These are phyloP conservation scores for Holothuria leucospilota DNA, from an alignment of 53 echinoderm and acorn worm genomes.

Conservation along the genomic window DNA sequence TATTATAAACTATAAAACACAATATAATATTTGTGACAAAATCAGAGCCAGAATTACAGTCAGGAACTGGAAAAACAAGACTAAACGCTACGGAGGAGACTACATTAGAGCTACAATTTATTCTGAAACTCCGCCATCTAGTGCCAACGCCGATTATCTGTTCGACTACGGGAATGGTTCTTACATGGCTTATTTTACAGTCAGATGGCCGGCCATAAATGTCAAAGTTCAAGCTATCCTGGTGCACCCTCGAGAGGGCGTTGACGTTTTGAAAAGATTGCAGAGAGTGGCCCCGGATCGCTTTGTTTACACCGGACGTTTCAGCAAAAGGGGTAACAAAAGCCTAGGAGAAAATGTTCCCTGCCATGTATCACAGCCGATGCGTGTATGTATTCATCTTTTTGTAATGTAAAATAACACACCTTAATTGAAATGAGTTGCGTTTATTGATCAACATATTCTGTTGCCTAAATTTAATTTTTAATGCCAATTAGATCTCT, in stretches of 20 bases:
- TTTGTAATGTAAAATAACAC: too few species aligned
- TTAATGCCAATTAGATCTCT: too few species aligned
- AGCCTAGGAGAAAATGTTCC: slow-evolving; percentile 10
- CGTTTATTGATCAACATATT: too few species aligned
- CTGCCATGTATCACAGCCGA: slow-evolving; percentile 28
- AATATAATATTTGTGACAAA: slow-evolving; percentile 60
- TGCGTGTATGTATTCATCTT: not conserved
- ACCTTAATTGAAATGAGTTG: too few species aligned
- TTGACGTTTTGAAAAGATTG: slow-evolving; percentile 53
- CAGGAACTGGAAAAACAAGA: slow-evolving; percentile 38
- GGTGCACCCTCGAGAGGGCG: slow-evolving; percentile 72
- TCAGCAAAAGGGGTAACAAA: slow-evolving; percentile 21
- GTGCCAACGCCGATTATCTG: slow-evolving; percentile 57
- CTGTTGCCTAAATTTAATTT: too few species aligned
- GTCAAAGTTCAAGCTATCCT: slow-evolving; percentile 60
- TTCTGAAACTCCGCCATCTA: slow-evolving; percentile 26
- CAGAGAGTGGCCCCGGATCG: slow-evolving; percentile 50
- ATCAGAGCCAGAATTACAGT: slow-evolving; percentile 58
- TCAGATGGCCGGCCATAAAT: slow-evolving; percentile 63
- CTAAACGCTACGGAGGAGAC: slow-evolving; percentile 69
- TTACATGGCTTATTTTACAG: slow-evolving; percentile 64
- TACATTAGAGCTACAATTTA: slow-evolving; percentile 69
- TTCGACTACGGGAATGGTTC: slow-evolving; percentile 65
- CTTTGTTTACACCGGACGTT: slow-evolving; percentile 66
- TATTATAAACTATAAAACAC: slow-evolving; percentile 32